A percentile compares a stretch with the other conserved stretches of the same genome.
These are phyloP conservation scores for Orchestes rusci DNA, from an alignment of 2,888 invertebrate species.

Conservation along the genomic window DNA sequence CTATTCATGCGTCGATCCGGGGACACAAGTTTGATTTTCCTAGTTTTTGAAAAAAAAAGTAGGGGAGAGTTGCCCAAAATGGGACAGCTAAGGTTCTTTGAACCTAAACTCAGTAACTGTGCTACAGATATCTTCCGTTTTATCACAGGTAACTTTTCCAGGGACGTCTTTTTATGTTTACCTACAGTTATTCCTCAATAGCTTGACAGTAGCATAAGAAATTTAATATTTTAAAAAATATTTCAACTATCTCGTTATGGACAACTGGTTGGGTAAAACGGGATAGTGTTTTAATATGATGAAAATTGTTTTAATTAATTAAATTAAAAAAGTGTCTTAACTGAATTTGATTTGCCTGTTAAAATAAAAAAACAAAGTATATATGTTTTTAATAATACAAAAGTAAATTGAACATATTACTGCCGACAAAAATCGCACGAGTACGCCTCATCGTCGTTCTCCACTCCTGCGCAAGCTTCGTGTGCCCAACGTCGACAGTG, in stretches of 20 bases:
- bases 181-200: background rate
- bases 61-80: no score
- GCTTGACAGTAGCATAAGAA: background rate
- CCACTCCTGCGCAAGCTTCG: background rate
- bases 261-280: background rate
- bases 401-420: background rate
- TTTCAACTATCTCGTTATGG: background rate
- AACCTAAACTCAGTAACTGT: background rate
- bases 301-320: no score
- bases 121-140: background rate
- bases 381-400: background rate
- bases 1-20: no score
- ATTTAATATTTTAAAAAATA: background rate
- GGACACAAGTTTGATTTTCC: no score
- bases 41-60: no score
- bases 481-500: no score
- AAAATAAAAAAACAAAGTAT: background rate
- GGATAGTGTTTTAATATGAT: background rate
- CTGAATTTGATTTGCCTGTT: background rate
- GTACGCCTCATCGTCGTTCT: background rate
- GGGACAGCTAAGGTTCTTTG: no score
- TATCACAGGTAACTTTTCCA: background rate
- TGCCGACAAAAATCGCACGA: background rate
- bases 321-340: background rate
- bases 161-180: background rate